These are phyloP conservation scores for Brachionus sp. DNA, from an alignment of 1,140 invertebrate genomes.

Conservation along the genomic window DNA sequence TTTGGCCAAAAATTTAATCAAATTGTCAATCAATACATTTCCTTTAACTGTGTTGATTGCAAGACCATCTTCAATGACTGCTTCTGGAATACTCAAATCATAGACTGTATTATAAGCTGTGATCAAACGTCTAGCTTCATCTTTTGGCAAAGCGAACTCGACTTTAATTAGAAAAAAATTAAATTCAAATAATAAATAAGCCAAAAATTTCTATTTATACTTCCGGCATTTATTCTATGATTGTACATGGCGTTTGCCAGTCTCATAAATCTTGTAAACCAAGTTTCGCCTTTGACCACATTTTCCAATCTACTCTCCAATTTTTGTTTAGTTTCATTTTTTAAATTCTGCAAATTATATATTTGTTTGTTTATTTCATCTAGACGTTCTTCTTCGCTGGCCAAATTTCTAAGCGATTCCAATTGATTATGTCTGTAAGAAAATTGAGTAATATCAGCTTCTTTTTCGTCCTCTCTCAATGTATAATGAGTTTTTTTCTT, in stretches of 20 bases:
- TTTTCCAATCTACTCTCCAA: constrained; percentile 22
- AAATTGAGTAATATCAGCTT: neutral
- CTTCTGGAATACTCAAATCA: constrained; percentile 35
- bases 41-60: constrained; percentile 21
- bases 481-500: constrained; percentile 35
- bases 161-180: neutral
- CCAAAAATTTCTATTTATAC: neutral
- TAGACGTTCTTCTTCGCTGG: constrained; percentile 41
- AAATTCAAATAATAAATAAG: neutral
- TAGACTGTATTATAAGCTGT: constrained; percentile 40
- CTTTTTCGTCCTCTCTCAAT: constrained; percentile 32
- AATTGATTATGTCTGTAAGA: constrained; percentile 17
- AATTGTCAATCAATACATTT: constrained; percentile 42
- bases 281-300: constrained; percentile 40
- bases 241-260: constrained; percentile 44
- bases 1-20: constrained; percentile 43
- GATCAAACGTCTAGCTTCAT: constrained; percentile 35
- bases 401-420: constrained; percentile 23
- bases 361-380: constrained; percentile 41
- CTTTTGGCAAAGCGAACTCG: constrained; percentile 30
- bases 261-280: constrained; percentile 45
- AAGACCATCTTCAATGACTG: constrained; percentile 17
- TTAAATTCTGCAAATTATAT: constrained; percentile 43
- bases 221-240: constrained; percentile 31
- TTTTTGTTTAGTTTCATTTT: constrained; percentile 34